Conservation (phyloP, 2,113 vertebrate genomes). For the Strigops habroptila region DNA sequence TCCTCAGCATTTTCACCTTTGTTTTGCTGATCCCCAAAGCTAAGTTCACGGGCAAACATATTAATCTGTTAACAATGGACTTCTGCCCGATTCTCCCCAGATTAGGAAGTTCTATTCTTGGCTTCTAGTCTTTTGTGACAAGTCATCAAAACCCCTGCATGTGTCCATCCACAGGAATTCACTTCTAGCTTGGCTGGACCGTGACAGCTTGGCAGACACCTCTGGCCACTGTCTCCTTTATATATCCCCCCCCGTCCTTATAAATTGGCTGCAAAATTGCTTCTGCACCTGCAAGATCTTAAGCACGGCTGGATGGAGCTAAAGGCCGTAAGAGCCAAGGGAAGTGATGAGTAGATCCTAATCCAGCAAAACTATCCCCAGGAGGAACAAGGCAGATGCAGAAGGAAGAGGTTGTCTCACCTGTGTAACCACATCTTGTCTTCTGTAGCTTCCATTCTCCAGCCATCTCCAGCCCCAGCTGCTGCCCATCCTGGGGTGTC, state of each 20-base stretch:
- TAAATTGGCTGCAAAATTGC: background rate
- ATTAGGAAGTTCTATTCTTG: background rate
- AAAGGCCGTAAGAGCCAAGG: background rate
- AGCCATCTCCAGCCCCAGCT: background rate
- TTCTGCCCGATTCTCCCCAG: background rate
- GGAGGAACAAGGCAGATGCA: background rate
- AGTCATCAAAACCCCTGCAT: background rate
- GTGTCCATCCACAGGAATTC: background rate
- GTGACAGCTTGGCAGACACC: background rate
- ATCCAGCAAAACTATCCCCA: background rate
- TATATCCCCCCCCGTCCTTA: background rate
- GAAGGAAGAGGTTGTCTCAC: background rate
- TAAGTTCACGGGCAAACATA: background rate
- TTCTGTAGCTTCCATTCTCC: background rate
- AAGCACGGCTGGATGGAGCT: accelerated
- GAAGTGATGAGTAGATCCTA: accelerated
- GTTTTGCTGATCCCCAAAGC: background rate
- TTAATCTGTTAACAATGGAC: background rate
- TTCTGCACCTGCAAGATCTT: background rate
- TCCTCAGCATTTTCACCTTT: background rate
- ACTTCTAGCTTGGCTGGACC: background rate
- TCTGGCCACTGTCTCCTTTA: accelerated
- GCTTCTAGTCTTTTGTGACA: background rate
- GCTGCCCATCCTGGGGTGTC: background rate
- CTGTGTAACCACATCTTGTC: background rate